A percentile compares a stretch with the other conserved stretches of the same genome.
Evolutionary conservation across 1,140 invertebrate species (phyloP).

Genomic region (Euwallacea similis): DNA sequence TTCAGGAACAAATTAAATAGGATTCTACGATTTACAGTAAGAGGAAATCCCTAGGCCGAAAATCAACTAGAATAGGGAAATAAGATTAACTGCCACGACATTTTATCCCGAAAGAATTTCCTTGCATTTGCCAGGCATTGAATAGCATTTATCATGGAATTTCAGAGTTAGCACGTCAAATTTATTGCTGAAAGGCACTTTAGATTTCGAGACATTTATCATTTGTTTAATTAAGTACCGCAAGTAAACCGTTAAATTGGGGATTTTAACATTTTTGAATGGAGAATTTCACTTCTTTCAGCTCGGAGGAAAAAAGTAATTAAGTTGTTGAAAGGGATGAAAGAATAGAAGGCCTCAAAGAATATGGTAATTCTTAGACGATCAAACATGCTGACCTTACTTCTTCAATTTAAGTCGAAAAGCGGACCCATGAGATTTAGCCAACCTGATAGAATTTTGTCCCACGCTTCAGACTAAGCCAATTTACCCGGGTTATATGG

Average conservation of each 20-base stretch:
- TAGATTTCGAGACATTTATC: constrained; percentile 32
- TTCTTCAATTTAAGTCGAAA: constrained; percentile 34
- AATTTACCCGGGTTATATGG: constrained; percentile 30
- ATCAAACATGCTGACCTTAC: constrained; percentile 31
- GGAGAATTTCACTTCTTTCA: constrained; percentile 9
- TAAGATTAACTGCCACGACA: constrained; percentile 20
- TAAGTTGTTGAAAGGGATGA: no score
- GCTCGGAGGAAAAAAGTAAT: no score
- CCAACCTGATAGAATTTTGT: constrained; percentile 33
- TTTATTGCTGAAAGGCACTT: constrained; percentile 27
- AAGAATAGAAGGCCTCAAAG: constrained; percentile 1
- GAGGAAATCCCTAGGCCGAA: background rate
- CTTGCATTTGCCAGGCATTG: constrained; percentile 16
- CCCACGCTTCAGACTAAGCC: constrained; percentile 34
- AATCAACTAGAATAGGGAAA: constrained; percentile 13
- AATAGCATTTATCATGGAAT: constrained; percentile 28
- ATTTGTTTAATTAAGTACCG: constrained; percentile 30
- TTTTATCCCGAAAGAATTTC: constrained; percentile 21
- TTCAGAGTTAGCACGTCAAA: constrained; percentile 30
- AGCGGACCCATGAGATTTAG: constrained; percentile 30
- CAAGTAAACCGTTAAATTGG: constrained; percentile 31
- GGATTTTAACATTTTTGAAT: constrained; percentile 10
- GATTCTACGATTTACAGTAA: background rate
- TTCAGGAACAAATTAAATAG: background rate
- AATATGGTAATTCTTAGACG: constrained; percentile 31